Evolutionary conservation across 1,140 invertebrate species (phyloP).

Genomic region (Lordiphosa stackelbergi): DNA sequence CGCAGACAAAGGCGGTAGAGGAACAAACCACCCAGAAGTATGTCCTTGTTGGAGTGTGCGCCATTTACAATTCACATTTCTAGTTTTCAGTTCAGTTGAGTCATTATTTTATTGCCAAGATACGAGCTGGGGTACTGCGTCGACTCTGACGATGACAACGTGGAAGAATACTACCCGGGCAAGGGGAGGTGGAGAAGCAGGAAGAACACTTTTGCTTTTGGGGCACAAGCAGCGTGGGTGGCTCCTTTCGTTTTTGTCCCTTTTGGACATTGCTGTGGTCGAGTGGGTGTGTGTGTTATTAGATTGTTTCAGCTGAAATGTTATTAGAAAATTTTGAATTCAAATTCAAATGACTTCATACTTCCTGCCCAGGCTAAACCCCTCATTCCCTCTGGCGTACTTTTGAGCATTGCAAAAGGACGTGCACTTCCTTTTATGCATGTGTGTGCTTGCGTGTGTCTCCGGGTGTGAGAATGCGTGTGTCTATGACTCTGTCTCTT

Average conservation of each 20-base stretch:
- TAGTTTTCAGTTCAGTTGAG: constrained; percentile 76
- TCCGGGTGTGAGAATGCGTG: constrained; percentile 11
- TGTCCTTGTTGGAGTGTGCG: constrained; percentile 37
- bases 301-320: constrained; percentile 73
- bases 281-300: constrained; percentile 45
- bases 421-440: constrained; percentile 46
- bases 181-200: constrained; percentile 2
- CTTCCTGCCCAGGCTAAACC: constrained; percentile 24
- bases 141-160: constrained; percentile 50
- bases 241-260: constrained; percentile 55
- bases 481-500: constrained; percentile 28
- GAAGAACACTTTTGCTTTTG: constrained; percentile 67
- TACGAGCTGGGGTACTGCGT: constrained; percentile 49
- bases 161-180: constrained; percentile 30
- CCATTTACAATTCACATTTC: constrained; percentile 75
- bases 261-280: constrained; percentile 10
- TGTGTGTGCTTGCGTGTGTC: constrained; percentile 21
- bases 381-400: neutral
- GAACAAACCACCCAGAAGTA: neutral
- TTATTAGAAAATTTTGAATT: constrained; percentile 75
- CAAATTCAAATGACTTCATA: constrained; percentile 75
- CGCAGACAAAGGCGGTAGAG: constrained; percentile 36
- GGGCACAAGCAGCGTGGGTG: constrained; percentile 34
- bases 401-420: constrained; percentile 29
- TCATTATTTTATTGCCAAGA: constrained; percentile 76